A percentile compares a stretch with the other conserved stretches of the same genome.
These are phyloP conservation scores for Penelope pileata DNA, from an alignment of 2,113 vertebrate genomes.

Conservation along the genomic window DNA sequence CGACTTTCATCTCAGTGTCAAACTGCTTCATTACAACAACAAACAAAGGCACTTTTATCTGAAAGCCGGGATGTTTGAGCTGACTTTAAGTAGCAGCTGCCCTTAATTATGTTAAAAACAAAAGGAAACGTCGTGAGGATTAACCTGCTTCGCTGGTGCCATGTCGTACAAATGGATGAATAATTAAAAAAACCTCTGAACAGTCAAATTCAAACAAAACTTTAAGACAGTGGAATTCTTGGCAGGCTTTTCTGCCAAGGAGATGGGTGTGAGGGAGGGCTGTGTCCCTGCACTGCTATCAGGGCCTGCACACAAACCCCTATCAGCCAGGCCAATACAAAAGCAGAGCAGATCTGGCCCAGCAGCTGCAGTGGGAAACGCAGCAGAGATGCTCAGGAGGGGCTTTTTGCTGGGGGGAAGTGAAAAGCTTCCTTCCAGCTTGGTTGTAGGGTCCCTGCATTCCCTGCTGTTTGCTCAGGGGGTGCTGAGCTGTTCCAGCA, in stretches of 20 bases:
- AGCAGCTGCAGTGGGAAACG: background rate
- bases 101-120: constrained; percentile 63
- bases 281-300: background rate
- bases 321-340: background rate
- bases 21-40: constrained; percentile 54
- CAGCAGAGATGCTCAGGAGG: accelerated
- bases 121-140: constrained; percentile 25
- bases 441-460: background rate
- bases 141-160: background rate
- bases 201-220: background rate
- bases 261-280: accelerated
- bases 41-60: constrained; percentile 51
- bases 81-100: constrained; percentile 52
- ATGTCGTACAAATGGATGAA: background rate
- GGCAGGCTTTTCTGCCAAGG: background rate
- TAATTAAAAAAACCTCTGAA: background rate
- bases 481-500: background rate
- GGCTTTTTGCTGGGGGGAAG: background rate
- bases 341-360: background rate
- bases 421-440: background rate
- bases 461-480: accelerated
- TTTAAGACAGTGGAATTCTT: background rate
- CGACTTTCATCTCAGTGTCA: constrained; percentile 58
- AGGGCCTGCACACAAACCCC: too few relatives aligned
- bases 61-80: constrained; percentile 1